Base-by-base conservation (phyloP, 2,888 invertebrate genomes). In the Sthenelais limicola region DNA sequence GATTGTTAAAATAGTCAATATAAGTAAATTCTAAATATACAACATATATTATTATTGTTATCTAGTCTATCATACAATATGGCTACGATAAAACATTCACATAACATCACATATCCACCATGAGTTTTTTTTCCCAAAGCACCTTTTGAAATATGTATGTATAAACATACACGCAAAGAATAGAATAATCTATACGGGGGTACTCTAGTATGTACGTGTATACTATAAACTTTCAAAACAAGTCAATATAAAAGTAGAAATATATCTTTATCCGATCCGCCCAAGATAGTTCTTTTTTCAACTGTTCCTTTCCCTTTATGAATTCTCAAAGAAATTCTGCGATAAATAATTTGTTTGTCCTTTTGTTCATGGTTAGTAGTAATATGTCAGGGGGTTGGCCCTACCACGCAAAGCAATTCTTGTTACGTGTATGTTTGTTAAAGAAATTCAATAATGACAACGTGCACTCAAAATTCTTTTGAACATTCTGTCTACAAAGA, bases 81-180 rank as follows among this genome's bases (percentile, higher is more conserved):
- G 62, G 62, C 24, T 38, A 38, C 38, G 43, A 38, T 62, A 62
- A 62, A 56, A 62, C 62, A 4, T 62, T 26, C 62, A 38, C 62
- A 62, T 35, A 62, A 62, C 62, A 62, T 62, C 62, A 62, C 62
- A 62, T 62, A 26, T 62, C 43, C 62, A 62, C 62, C 26, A 62
- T 62, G 62, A 62, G 62, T 62, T 35, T 62, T 62, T 62, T 62
- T n/a, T 24, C 62, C 62, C 35, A 35, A 62, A 62, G 62, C 62
- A 62, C 62, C 62, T 62, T 62, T 62, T 35, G 62, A 62, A 62
- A 62, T 62, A 62, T 62, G 62, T 62, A 62, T 62, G 62, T 62
- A 62, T 62, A 62, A 62, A 62, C 62, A 62, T 62, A 62, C 62
- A 62, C 35, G 62, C 38, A 38, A 62, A 38, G 35, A 43, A 35